Evolutionary conservation across 2,113 vertebrate genomes (phyloP).

Genomic region (Strix uralensis): DNA sequence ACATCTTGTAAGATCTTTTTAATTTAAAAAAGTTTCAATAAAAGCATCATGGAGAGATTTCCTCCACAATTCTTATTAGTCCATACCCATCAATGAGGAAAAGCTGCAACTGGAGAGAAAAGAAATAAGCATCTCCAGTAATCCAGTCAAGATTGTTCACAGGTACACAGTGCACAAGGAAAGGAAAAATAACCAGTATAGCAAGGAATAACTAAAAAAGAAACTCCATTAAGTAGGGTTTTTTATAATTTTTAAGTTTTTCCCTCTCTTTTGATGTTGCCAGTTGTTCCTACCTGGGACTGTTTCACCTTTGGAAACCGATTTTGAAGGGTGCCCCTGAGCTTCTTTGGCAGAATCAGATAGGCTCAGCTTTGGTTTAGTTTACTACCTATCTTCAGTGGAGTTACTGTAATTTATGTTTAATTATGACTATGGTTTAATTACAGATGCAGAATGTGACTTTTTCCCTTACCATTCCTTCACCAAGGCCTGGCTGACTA

Average conservation of each 20-base stretch:
- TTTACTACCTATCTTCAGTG: neutral
- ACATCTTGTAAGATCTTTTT: neutral
- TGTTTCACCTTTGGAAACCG: neutral
- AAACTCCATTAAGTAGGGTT: neutral
- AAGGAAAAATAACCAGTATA: neutral
- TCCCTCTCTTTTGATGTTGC: neutral
- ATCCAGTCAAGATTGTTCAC: neutral
- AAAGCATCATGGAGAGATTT: neutral
- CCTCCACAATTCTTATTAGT: neutral
- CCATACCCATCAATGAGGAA: neutral
- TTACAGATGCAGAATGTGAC: neutral
- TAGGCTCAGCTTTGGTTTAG: neutral
- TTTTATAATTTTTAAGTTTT: neutral
- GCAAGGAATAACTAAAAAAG: neutral
- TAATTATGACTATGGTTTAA: neutral
- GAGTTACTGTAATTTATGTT: neutral
- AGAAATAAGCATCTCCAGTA: slow-evolving; percentile 9
- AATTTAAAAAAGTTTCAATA: neutral
- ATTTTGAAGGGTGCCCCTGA: neutral
- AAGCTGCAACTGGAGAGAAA: neutral
- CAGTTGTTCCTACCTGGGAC: neutral
- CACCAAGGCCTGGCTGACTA: neutral
- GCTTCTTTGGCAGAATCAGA: neutral
- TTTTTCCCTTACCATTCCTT: neutral
- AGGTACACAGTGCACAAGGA: neutral